These are phyloP conservation scores for Caenorhabditis briggsae DNA, from an alignment of 1,140 invertebrate species.

Conservation along the genomic window DNA sequence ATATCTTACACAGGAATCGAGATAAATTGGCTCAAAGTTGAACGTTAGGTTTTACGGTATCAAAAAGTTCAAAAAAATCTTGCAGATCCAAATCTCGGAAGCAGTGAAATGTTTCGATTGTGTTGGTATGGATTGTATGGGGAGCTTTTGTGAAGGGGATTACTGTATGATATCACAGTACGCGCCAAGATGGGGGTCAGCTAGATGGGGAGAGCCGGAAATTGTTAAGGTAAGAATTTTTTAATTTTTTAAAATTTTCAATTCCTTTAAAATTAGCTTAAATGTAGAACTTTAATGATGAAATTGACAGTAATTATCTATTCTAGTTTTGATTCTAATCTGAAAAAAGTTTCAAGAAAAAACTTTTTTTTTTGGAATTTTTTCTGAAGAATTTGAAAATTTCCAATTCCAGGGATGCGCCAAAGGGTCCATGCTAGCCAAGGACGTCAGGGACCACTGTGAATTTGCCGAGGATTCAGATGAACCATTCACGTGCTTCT, in stretches of 20 bases:
- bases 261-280: no score
- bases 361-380: not conserved
- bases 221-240: constrained; percentile 69
- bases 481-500: constrained; percentile 76
- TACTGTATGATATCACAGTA: constrained; percentile 74
- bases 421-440: constrained; percentile 71
- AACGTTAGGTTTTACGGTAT: no score
- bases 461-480: constrained; percentile 69
- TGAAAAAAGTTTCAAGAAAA: no score
- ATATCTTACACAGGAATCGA: no score
- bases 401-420: constrained; percentile 68
- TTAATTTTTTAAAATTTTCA: not conserved
- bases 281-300: no score
- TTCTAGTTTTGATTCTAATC: no score
- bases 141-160: constrained; percentile 73
- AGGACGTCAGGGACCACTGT: constrained; percentile 72
- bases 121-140: constrained; percentile 76
- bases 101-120: constrained; percentile 75
- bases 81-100: not conserved
- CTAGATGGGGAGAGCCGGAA: constrained; percentile 71
- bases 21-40: no score
- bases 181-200: constrained; percentile 74
- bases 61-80: no score
- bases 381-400: not conserved
- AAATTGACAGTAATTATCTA: no score